These are phyloP conservation scores for Polypedilum vanderplanki DNA, from an alignment of 1,140 invertebrate species.

Conservation along the genomic window DNA sequence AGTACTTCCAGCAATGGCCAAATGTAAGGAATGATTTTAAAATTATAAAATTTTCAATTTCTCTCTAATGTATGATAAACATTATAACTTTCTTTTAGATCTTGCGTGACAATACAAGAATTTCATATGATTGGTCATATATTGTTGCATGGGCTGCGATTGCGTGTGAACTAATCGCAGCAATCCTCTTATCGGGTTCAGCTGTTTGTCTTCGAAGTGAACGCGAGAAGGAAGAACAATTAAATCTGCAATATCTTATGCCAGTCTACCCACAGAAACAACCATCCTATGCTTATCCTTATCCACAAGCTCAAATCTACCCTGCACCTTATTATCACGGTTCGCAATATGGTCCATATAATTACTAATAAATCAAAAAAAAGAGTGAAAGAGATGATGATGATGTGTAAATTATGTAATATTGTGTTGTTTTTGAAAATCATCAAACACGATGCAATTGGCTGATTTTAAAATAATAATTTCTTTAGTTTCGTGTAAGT, in stretches of 20 bases:
- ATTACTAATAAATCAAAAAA: conserved; percentile 53
- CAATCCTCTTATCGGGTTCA: conserved; percentile 84
- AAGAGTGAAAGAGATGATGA: background rate
- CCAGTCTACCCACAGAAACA: conserved; percentile 93
- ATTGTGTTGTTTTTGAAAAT: background rate
- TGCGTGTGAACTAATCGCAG: conserved; percentile 75
- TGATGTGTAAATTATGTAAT: background rate
- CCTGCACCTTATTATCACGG: conserved; percentile 83
- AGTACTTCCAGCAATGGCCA: conserved; percentile 86
- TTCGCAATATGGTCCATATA: conserved; percentile 87
- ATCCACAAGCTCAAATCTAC: conserved; percentile 69
- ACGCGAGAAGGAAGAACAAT: conserved; percentile 84
- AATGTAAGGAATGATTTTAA: conserved; percentile 55
- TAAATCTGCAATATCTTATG: conserved; percentile 97
- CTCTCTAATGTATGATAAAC: no score
- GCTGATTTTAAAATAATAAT: conserved; percentile 27
- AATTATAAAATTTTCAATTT: no score
- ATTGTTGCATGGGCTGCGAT: conserved; percentile 92
- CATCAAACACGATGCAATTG: background rate
- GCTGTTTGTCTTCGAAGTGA: conserved; percentile 88
- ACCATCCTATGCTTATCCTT: conserved; percentile 73
- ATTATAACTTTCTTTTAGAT: conserved; percentile 52
- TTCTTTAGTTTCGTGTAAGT: background rate
- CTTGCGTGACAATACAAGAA: conserved; percentile 74
- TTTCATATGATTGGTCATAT: conserved; percentile 92